Base-by-base conservation (phyloP, 2,113 vertebrate species). In the Dryoscopus gambensis region DNA sequence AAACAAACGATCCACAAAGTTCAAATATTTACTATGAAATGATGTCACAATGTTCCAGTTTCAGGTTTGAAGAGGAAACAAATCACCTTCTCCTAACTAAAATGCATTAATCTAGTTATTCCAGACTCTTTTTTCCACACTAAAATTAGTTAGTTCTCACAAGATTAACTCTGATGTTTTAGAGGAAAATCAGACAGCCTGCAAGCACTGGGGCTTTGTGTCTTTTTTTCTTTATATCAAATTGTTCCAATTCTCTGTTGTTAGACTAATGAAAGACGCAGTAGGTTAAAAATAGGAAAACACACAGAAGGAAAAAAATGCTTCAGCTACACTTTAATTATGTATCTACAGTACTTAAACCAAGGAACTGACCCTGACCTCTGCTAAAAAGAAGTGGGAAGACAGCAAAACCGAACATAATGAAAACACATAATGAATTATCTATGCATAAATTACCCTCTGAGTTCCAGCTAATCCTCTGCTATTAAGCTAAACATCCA, bases 401-500 rank as follows among this genome's bases (percentile, higher is more conserved):
- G 87, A 82, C 80, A 90, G 96, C 78, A 84, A 89, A 91, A 93
- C 62, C 22, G 62, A 89, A 59, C 42, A 60, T 94, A 95, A 96
- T 95, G 95, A 94, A 95, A 97, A 82, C 70, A 93, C 19, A 1
- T 96, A 93, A 97, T 96, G 92, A 97, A 96, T 95, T 97, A 95
- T 90, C 89, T 85, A 94, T 73, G 91, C 87, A 70, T 93, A 88
- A 95, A 97, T 87, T 86, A 96, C 73, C 94, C 88, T 96, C 82
- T 83, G 78, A 97, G 87, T 97, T 96, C 86, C 85, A 92, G 91
- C 76, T 83, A 96, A 96, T 95, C 81, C 92, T 93, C 85, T 82
- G 89, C 79, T 94, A 97, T 97, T 96, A 97, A 84, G 92, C 83
- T 84, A 97, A 96, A 90, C 64, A 97, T 84, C 90, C 95, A 92